A percentile compares a stretch with the other conserved stretches of the same genome.
These are phyloP conservation scores for Torymus tubicola DNA, from an alignment of 2,888 invertebrate species.

Conservation along the genomic window DNA sequence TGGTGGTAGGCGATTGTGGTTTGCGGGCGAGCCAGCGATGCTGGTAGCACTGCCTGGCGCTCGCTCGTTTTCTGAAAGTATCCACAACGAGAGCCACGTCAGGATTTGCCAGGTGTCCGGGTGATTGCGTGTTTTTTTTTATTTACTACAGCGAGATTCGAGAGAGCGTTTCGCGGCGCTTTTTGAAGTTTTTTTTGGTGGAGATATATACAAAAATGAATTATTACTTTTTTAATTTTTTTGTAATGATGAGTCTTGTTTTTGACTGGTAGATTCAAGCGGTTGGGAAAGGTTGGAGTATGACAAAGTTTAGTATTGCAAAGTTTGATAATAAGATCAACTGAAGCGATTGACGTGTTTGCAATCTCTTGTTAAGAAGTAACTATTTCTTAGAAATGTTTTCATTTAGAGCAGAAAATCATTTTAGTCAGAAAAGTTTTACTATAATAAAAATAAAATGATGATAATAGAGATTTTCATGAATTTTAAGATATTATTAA, in stretches of 20 bases:
- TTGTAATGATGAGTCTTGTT: background rate
- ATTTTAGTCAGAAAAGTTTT: no score
- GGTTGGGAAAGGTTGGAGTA: no score
- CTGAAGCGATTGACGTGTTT: no score
- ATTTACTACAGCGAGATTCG: background rate
- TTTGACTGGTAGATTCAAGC: background rate
- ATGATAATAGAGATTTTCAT: no score
- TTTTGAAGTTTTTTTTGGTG: background rate
- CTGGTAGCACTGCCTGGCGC: conserved; percentile 89
- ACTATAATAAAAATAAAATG: no score
- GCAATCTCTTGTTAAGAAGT: no score
- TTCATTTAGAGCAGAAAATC: no score
- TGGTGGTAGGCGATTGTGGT: conserved; percentile 68
- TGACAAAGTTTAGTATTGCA: background rate
- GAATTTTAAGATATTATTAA: no score
- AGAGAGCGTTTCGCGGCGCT: conserved; percentile 1
- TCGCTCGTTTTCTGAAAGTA: conserved; percentile 87
- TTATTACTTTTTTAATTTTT: background rate
- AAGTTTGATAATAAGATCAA: no score
- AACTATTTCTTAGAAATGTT: no score
- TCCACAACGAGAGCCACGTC: conserved; percentile 66
- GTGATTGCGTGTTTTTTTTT: conserved; percentile 35
- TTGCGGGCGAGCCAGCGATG: conserved; percentile 89
- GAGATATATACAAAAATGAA: conserved; percentile 2
- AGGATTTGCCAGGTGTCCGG: conserved; percentile 47